Evolutionary conservation across 2,888 invertebrate genomes (phyloP).

Genomic region (Trichopoda pennipes): DNA sequence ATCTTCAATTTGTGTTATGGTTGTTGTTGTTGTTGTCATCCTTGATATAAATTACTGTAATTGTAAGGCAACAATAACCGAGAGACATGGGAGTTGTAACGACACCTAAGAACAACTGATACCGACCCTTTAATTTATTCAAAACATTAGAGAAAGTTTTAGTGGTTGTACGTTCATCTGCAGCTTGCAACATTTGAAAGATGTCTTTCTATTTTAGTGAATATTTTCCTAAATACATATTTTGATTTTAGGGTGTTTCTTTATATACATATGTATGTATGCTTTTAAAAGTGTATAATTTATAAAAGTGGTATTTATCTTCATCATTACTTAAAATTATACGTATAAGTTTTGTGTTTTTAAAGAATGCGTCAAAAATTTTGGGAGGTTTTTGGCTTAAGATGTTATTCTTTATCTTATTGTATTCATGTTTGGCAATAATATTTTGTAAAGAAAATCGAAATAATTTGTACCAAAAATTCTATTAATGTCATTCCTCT

Average conservation of each 20-base stretch:
- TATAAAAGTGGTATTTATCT: too few species aligned
- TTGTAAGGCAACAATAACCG: not conserved
- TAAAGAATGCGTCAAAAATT: too few species aligned
- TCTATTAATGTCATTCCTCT: too few species aligned
- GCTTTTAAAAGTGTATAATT: not conserved
- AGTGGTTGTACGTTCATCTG: not conserved
- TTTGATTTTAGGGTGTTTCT: not conserved
- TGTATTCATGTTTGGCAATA: too few species aligned
- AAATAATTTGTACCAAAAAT: too few species aligned
- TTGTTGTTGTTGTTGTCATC: not conserved
- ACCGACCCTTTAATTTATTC: conserved; percentile 39
- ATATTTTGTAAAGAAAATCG: too few species aligned
- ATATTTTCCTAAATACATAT: too few species aligned
- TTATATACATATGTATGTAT: too few species aligned
- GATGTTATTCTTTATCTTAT: too few species aligned
- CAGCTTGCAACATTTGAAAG: conserved; percentile 6
- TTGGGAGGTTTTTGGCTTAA: too few species aligned
- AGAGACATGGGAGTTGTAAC: not conserved
- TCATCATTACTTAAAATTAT: too few species aligned
- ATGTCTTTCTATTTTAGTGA: not conserved
- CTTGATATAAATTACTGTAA: conserved; percentile 2
- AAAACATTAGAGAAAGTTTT: conserved; percentile 7
- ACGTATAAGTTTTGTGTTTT: too few species aligned
- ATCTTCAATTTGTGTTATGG: not conserved
- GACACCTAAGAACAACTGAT: conserved; percentile 24